Evolutionary conservation across 2,113 vertebrate genomes (phyloP), one percentile per base, ranked within the genome.

Genomic region (Callionymus lyra): DNA sequence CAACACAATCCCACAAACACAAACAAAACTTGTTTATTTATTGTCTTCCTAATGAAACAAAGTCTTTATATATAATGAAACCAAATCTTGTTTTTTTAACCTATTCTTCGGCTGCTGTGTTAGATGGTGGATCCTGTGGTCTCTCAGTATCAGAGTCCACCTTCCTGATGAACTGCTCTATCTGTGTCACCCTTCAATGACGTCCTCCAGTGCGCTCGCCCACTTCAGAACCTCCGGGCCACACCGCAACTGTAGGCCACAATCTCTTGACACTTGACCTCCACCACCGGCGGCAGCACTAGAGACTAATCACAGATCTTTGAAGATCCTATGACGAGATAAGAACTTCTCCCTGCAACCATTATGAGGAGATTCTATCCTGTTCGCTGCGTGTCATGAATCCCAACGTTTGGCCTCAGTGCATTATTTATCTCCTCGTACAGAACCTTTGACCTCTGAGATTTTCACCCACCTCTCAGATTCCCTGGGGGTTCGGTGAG

Each of bases 341-440:
- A 79, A 13, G 38, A 55, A 76, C 59, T 54, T 73, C 65, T 58
- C 59, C 52, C 68, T 50, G 54, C 54, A 53, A 56, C 54, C 55
- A 69, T 53, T 68, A 69, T 67, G 74, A 70, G 68, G 59, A 41
- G 56, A 69, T 74, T 74, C 72, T 66, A 74, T 70, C 70, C 65
- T 10, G 31, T 27, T 27, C 9, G 50, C 39, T 31, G 27, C 36
- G 34, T 66, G 65, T 44, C 31, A 3, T 6, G 66, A 73, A 71
- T 78, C 35, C 68, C 44, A 63, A 75, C 62, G 18, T 9, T 4
- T 0, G n/a, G 21, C 60, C 56, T 0, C 32, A 58, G 68, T 78
- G 68, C 66, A 79, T 82, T 76, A 81, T 82, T 82, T 81, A 81
- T 83, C 67, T 56, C 49, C 56, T 44, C 14, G 42, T 16, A 64